Evolutionary conservation across 2,888 invertebrate genomes (phyloP).

Genomic region (Amphimallon solstitiale): DNA sequence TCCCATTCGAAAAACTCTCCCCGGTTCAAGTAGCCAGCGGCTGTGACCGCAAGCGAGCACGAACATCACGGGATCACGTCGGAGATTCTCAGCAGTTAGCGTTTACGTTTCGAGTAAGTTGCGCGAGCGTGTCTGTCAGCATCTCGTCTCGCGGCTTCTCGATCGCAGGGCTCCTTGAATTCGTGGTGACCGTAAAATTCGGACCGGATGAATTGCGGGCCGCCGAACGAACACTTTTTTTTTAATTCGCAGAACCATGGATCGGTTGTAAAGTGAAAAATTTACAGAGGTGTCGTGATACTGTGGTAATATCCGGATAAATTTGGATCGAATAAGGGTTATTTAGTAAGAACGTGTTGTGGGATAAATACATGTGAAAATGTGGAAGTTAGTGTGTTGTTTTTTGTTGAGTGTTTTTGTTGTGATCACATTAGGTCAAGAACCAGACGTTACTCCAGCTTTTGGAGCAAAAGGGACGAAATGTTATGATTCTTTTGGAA

Average conservation of each 20-base stretch:
- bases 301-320: background rate
- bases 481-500: constrained; percentile 68
- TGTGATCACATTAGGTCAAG: constrained; percentile 34
- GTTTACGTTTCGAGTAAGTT: constrained; percentile 38
- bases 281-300: too few species aligned
- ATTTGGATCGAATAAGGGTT: background rate
- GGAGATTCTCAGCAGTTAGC: constrained; percentile 48
- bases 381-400: constrained; percentile 31
- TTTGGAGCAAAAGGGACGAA: constrained; percentile 58
- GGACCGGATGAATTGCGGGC: too few species aligned
- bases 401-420: constrained; percentile 22
- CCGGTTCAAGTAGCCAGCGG: background rate
- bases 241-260: too few species aligned
- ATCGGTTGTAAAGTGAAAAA: too few species aligned
- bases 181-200: too few species aligned
- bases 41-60: background rate
- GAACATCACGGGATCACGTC: constrained; percentile 17
- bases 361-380: background rate
- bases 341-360: background rate
- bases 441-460: constrained; percentile 55
- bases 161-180: background rate
- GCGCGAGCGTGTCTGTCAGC: background rate
- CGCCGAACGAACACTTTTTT: too few species aligned
- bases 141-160: background rate
- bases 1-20: background rate